Percentiles rank a stretch among this genome's conserved stretches.
phyloP scores from a whole-genome alignment of 1,140 invertebrate genomes.

The Aphaenogaster floridana region DNA sequence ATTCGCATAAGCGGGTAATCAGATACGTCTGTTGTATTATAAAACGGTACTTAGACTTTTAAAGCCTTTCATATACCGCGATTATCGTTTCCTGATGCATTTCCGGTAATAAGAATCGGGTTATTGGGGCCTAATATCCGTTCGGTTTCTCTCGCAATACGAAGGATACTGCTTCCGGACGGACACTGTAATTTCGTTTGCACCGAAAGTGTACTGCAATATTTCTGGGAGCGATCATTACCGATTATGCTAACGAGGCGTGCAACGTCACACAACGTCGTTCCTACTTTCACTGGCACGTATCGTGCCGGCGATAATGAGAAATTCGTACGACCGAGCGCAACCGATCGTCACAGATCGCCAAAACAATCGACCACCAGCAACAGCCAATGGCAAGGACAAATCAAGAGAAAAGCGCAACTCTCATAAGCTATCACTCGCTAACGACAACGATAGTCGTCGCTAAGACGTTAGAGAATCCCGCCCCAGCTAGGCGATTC shows the following conservation, averaged over 20 bases:
- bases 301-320: constrained; percentile 6
- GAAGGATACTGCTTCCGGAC: constrained; percentile 24
- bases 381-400: too few species aligned
- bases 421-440: too few species aligned
- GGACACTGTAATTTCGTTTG: neutral
- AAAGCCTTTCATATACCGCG: neutral
- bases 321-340: neutral
- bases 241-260: constrained; percentile 27
- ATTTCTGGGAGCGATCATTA: constrained; percentile 28
- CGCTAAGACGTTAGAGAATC: too few species aligned
- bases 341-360: neutral
- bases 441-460: too few species aligned
- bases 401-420: too few species aligned
- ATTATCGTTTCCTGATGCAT: constrained; percentile 10
- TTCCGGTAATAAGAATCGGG: constrained; percentile 66
- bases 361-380: neutral
- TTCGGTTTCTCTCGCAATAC: constrained; percentile 57
- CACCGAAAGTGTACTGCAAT: constrained; percentile 6
- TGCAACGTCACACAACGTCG: neutral
- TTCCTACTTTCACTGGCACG: constrained; percentile 7
- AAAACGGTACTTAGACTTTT: neutral
- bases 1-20: neutral
- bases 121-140: constrained; percentile 73
- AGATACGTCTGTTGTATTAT: constrained; percentile 13
- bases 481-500: too few species aligned